phyloP scores from a whole-genome alignment of 2,113 vertebrate species.

The Prolemur simus region DNA sequence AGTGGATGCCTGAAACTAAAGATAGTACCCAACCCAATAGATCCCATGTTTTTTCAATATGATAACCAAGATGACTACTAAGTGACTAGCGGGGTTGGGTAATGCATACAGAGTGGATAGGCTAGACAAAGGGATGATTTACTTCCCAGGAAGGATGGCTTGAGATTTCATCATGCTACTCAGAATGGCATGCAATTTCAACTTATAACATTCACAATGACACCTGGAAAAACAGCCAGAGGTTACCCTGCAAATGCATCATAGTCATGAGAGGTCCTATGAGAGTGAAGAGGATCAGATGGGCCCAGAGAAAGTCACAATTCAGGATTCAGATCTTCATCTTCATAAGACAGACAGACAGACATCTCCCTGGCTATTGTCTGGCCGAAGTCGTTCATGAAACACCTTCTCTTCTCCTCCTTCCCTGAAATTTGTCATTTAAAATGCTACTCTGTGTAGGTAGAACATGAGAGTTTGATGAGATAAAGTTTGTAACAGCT shows the following conservation, averaged over 20 bases:
- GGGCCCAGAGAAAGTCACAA: neutral
- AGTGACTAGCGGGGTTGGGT: neutral
- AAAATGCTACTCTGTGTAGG: neutral
- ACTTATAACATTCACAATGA: neutral
- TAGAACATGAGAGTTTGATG: neutral
- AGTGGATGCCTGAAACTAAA: neutral
- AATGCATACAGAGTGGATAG: neutral
- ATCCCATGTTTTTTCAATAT: neutral
- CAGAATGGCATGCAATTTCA: neutral
- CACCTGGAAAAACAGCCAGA: neutral
- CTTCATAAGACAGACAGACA: neutral
- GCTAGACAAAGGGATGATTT: neutral
- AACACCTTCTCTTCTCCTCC: neutral
- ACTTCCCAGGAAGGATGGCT: neutral
- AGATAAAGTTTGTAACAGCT: neutral
- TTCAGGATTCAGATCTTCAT: neutral
- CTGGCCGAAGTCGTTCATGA: neutral
- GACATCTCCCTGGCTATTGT: neutral
- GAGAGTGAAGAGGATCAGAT: too few relatives aligned
- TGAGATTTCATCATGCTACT: neutral
- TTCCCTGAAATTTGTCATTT: neutral
- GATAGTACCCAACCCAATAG: neutral
- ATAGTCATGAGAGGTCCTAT: accelerated
- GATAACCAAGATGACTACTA: neutral
- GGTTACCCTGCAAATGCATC: neutral